Conservation (phyloP, 2,113 vertebrate species). For the Corythornis cristatus region DNA sequence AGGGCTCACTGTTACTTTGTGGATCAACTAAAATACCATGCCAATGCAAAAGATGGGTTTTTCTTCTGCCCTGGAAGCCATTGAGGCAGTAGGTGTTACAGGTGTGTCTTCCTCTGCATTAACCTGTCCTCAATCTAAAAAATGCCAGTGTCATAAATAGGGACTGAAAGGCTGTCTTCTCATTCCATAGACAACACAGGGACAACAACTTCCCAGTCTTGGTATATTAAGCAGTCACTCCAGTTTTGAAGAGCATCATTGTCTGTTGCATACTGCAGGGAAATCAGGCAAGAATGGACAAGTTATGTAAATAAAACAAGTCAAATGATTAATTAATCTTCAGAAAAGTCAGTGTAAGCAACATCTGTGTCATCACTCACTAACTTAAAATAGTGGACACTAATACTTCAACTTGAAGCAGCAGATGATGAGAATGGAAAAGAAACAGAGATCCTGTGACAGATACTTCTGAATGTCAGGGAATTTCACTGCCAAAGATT, state of each 20-base stretch:
- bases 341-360: not conserved
- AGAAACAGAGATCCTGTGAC: not conserved
- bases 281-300: not conserved
- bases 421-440: not conserved
- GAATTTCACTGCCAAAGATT: slow-evolving; percentile 6
- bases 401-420: not conserved
- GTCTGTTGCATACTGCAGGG: not conserved
- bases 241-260: not conserved
- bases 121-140: not conserved
- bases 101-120: not conserved
- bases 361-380: not conserved
- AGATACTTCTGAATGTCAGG: slow-evolving; percentile 2
- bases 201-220: not conserved
- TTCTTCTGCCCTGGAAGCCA: not conserved
- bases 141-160: not conserved
- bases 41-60: not conserved
- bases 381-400: not conserved
- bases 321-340: not conserved
- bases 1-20: not conserved
- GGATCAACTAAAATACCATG: not conserved
- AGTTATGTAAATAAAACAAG: not conserved
- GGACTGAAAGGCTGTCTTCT: not conserved
- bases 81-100: not conserved
- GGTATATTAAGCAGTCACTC: not conserved
- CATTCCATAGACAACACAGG: not conserved